Base-by-base conservation (phyloP, 2,113 vertebrate species). In the Gopherus flavomarginatus region DNA sequence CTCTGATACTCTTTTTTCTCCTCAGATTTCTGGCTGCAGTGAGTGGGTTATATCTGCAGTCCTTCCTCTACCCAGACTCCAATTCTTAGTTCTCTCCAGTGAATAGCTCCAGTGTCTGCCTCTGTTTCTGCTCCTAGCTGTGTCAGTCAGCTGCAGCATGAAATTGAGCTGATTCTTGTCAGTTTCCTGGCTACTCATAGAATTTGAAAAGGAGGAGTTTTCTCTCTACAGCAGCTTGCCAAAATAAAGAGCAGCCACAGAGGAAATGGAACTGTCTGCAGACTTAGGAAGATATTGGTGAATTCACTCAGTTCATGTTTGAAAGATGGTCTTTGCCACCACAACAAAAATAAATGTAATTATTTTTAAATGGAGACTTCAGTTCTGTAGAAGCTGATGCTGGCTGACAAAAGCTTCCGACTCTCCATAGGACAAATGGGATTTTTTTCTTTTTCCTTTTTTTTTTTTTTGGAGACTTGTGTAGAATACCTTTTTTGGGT, bases 21-120 rank as follows among this genome's bases (percentile, higher is more conserved):
- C 84, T 91, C 0, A 3, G 53, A 11, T 62, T 69, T 88, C 11
- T 92, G 29, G n/a, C 62, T 92, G 27, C 16, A 14, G 5, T 77
- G 59, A 84, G 47, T 19, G 85, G 78, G 31, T 95, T 31, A 6
- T 47, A 24, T 86, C 88, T 91, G 44, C 77, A 83, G 16, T 83
- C 12, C 38, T 87, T 95, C 53, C 50, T 94, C 95, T 96, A 59
- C 88, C 93, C 83, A 91, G 44, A 22, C 19, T 38, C 35, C 8
- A n/a, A 10, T 29, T 91, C 96, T 78, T 78, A 47, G 75, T 27
- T 47, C 26, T 38, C 19, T 21, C 27, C 85, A 69, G 47, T 0
- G 0, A 92, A 87, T 83, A 87, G 31, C 50, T 93, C 72, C 38
- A 26, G 42, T 78, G 22, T 26, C 75, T 47, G 6, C 80, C 44